Evolutionary conservation across 2,888 invertebrate species (phyloP), one percentile per base, ranked within the genome.

Genomic region (Drosophila mulleri): DNA sequence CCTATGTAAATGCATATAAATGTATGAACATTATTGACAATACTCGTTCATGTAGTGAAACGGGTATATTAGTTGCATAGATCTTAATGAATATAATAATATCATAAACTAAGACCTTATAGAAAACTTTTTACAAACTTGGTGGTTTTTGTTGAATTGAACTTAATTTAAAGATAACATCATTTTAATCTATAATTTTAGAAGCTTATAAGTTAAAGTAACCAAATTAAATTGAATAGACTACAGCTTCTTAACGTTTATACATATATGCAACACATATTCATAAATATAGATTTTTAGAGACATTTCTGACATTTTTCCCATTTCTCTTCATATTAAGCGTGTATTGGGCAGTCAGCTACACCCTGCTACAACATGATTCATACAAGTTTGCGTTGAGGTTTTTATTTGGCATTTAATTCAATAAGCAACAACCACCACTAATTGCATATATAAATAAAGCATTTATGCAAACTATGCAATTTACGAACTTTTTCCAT

Each of bases 371-470:
- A 1, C 16, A n/a, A 5, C 12, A 29, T 29, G 2, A 18, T 39
- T n/a, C 18, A 8, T 18, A 1, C 3, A 29, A 18, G 26, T 56
- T 41, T 54, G 14, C 41, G 29, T 41, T 54, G 18, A 4, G 26
- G 41, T 29, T 54, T 41, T 54, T 41, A 12, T 41, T 14, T 20
- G n/a, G 11, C 12, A 48, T 59, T 59, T 14, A 41, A 41, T 39
- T 48, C 18, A 41, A 48, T 39, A 48, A 39, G 37, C 23, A 45
- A 44, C 5, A 48, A 14, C 39, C 16, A 39, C 59, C 59, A 59
- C 59, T 48, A 59, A 59, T 48, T 48, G 48, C 39, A 48, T 48
- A 39, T 39, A 59, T 48, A 48, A 59, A 59, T 59, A 18, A 29
- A 32, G 48, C 48, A 59, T 41, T 42, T 61, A 41, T 42, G 16